Percentiles rank a stretch among this genome's conserved stretches.
Evolutionary conservation across 1,140 invertebrate species (phyloP).

Genomic region (Drosophila fuyamai): DNA sequence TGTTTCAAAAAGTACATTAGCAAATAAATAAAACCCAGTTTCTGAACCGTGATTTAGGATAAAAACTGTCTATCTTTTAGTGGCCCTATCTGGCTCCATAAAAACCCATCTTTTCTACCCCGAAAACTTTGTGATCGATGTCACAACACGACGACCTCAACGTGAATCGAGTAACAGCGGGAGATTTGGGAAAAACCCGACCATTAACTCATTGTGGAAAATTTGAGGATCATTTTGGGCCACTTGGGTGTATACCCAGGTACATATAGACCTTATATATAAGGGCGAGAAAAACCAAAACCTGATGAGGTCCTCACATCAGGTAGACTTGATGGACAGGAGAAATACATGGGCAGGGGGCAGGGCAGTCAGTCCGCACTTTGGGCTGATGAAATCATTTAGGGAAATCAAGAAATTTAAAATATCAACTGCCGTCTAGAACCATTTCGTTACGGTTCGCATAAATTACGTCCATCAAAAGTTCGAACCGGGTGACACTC

Average conservation of each 20-base stretch:
- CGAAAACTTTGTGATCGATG: slow-evolving; percentile 41
- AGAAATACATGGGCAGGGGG: not conserved
- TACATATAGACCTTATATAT: not conserved
- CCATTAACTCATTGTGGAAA: slow-evolving; percentile 72
- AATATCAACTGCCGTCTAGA: not conserved
- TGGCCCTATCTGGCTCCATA: slow-evolving; percentile 14
- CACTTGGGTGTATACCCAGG: not conserved
- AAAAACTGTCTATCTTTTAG: slow-evolving; percentile 16
- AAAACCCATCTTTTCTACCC: slow-evolving; percentile 13
- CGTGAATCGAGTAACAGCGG: slow-evolving; percentile 4
- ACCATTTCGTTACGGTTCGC: slow-evolving; percentile 51
- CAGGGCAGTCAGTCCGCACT: slow-evolving; percentile 47
- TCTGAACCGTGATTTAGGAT: not conserved
- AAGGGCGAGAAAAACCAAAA: slow-evolving; percentile 20
- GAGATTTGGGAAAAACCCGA: slow-evolving; percentile 56
- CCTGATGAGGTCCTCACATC: slow-evolving; percentile 34
- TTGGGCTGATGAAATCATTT: slow-evolving; percentile 75
- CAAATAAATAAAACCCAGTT: too few species aligned
- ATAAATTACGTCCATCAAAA: slow-evolving; percentile 64
- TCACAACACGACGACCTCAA: slow-evolving; percentile 59
- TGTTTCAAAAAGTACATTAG: too few species aligned
- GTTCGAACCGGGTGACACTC: slow-evolving; percentile 23
- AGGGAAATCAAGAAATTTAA: slow-evolving; percentile 66
- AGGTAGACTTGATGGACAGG: slow-evolving; percentile 45
- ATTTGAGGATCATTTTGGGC: slow-evolving; percentile 66